These are phyloP conservation scores for Geothlypis trichas DNA, from an alignment of 2,113 vertebrate species.

Conservation along the genomic window DNA sequence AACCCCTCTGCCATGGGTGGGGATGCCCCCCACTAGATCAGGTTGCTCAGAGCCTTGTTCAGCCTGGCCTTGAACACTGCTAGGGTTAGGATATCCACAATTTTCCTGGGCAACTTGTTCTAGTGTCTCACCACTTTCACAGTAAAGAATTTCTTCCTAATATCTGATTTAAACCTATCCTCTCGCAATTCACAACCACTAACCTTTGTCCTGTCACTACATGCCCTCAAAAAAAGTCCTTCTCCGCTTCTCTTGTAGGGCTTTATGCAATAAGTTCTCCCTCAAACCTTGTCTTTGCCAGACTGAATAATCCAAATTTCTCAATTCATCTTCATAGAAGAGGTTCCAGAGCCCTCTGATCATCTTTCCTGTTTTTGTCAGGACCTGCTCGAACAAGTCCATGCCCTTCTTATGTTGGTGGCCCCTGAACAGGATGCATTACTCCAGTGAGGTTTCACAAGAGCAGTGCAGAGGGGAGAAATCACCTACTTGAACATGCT, in stretches of 20 bases:
- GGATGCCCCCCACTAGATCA: too few species aligned
- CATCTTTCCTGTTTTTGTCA: not conserved
- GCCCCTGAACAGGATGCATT: not conserved
- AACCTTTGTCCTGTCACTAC: not conserved
- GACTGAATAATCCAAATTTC: not conserved
- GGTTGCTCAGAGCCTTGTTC: not conserved
- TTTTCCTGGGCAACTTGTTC: not conserved
- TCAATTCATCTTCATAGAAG: not conserved
- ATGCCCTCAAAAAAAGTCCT: not conserved
- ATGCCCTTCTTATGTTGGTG: not conserved
- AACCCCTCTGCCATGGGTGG: too few species aligned
- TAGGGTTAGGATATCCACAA: not conserved
- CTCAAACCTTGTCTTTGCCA: not conserved
- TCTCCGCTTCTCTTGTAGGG: not conserved
- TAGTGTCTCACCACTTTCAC: not conserved
- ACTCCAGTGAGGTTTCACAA: not conserved
- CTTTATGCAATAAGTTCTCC: not conserved
- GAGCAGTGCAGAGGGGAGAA: not conserved
- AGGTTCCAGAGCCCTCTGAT: not conserved
- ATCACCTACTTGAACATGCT: not conserved
- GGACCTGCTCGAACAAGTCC: accelerated
- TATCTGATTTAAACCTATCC: not conserved
- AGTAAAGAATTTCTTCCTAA: not conserved
- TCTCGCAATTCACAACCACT: not conserved
- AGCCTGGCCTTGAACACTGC: not conserved